These are phyloP conservation scores for Diarsia brunnea DNA, from an alignment of 2,888 invertebrate species.

Conservation along the genomic window DNA sequence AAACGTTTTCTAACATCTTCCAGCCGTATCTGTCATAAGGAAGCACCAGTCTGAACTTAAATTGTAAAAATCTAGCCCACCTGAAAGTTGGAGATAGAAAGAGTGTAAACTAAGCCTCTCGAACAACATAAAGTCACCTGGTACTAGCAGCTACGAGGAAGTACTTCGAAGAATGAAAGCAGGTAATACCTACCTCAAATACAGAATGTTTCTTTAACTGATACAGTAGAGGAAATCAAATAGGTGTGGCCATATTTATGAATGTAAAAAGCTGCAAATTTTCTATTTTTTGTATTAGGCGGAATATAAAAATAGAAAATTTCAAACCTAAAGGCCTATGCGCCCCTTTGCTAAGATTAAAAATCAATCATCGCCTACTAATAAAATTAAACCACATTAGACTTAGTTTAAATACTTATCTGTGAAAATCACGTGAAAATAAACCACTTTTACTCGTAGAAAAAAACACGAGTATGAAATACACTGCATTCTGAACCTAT, in stretches of 20 bases:
- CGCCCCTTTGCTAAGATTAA: too few species aligned
- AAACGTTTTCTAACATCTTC: not conserved
- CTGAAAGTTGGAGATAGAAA: constrained; percentile 37
- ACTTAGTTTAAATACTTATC: too few species aligned
- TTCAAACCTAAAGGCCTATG: too few species aligned
- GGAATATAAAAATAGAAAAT: too few species aligned
- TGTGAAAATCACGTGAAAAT: too few species aligned
- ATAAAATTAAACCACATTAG: too few species aligned
- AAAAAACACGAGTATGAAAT: too few species aligned
- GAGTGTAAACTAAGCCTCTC: constrained; percentile 26
- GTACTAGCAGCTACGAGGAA: constrained; percentile 10
- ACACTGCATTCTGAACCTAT: too few species aligned
- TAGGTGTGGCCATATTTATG: not conserved
- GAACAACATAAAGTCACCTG: constrained; percentile 42
- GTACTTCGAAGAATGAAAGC: constrained; percentile 16
- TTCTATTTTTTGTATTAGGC: too few species aligned
- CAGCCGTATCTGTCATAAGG: not conserved
- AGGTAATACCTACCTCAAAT: not conserved
- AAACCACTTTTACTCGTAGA: too few species aligned
- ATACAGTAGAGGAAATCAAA: not conserved
- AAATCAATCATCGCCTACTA: too few species aligned
- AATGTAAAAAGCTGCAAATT: not conserved
- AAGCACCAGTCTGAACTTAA: not conserved
- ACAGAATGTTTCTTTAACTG: not conserved
- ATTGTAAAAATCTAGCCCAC: constrained; percentile 12